A percentile compares a stretch with the other conserved stretches of the same genome.
phyloP scores from a whole-genome alignment of 2,113 vertebrate species.

The Microtus montanus region DNA sequence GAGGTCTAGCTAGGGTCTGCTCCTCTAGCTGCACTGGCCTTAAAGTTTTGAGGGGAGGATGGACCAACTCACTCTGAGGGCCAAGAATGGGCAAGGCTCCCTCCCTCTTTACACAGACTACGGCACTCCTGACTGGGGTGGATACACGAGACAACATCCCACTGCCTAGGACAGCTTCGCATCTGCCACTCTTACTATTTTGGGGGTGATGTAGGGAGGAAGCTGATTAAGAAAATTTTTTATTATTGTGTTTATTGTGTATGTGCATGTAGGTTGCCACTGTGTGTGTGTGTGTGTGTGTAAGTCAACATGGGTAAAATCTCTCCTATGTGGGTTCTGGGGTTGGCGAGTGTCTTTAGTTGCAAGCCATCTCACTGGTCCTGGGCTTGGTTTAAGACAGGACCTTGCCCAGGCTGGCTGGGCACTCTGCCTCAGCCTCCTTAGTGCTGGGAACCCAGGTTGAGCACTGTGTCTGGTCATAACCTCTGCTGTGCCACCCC shows the following conservation, averaged over 20 bases:
- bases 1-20: not conserved
- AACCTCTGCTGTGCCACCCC: not conserved
- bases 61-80: not conserved
- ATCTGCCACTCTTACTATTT: not conserved
- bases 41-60: not conserved
- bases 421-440: too few species aligned
- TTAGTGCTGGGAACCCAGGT: not conserved
- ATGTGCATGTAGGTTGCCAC: not conserved
- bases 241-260: not conserved
- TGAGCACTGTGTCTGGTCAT: not conserved
- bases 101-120: not conserved
- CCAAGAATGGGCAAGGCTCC: not conserved
- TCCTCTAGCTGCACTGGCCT: not conserved
- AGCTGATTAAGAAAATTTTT: not conserved
- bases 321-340: not conserved
- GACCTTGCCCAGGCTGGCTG: not conserved
- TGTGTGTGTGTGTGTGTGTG: not conserved
- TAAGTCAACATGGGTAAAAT: not conserved
- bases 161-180: not conserved
- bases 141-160: not conserved
- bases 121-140: not conserved
- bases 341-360: not conserved
- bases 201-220: not conserved
- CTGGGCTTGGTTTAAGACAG: not conserved
- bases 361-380: not conserved